phyloP scores from a whole-genome alignment of 2,113 vertebrate genomes.

The Ciconia boyciana region DNA sequence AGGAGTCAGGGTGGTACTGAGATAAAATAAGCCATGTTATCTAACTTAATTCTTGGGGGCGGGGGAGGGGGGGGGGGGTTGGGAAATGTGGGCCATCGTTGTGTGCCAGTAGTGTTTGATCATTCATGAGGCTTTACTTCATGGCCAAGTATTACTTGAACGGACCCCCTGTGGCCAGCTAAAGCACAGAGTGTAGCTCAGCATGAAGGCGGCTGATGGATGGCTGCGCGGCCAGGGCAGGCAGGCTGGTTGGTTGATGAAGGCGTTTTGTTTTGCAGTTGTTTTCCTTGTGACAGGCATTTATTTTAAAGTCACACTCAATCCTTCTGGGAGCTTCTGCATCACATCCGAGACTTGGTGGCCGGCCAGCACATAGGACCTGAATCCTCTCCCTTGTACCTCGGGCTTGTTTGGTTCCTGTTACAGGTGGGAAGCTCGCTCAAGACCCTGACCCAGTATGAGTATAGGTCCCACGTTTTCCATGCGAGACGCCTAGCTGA shows the following conservation, averaged over 20 bases:
- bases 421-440: not conserved
- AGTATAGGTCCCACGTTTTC: not conserved
- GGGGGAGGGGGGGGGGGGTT: too few species aligned
- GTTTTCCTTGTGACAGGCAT: not conserved
- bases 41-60: not conserved
- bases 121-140: not conserved
- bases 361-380: accelerated
- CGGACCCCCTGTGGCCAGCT: not conserved
- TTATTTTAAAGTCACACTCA: not conserved
- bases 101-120: not conserved
- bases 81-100: not conserved
- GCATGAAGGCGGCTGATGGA: not conserved
- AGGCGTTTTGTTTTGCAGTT: not conserved
- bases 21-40: not conserved
- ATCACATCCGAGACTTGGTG: not conserved
- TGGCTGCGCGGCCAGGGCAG: not conserved
- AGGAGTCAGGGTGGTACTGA: not conserved
- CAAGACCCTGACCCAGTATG: not conserved
- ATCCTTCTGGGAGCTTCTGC: not conserved
- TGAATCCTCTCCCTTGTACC: not conserved
- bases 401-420: not conserved
- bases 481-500: not conserved
- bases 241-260: not conserved
- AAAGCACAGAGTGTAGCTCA: not conserved
- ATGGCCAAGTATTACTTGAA: not conserved